Conservation (phyloP, 2,888 invertebrate genomes). For the Sericinus montela region DNA sequence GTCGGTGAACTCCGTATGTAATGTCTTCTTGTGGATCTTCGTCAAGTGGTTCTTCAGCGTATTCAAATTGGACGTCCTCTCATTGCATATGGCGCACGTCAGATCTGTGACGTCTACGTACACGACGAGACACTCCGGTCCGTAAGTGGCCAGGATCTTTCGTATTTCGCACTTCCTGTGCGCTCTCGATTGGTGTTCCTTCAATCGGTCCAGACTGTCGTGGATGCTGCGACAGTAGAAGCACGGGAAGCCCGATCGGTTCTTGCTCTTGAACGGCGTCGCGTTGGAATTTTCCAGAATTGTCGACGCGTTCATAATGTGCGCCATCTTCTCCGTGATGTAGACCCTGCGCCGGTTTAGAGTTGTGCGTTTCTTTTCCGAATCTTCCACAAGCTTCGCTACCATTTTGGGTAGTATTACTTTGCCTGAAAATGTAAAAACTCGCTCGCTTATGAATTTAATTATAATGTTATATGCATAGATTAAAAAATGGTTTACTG, state of each 20-base stretch:
- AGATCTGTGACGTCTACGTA: constrained; percentile 59
- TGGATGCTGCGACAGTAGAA: constrained; percentile 54
- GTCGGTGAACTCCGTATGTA: constrained; percentile 44
- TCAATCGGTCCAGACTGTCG: constrained; percentile 41
- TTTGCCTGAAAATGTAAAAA: constrained; percentile 35
- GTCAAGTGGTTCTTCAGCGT: constrained; percentile 51
- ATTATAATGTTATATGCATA: no score
- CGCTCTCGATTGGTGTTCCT: constrained; percentile 34
- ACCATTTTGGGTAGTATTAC: constrained; percentile 39
- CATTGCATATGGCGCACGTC: constrained; percentile 47
- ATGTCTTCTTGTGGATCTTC: constrained; percentile 47
- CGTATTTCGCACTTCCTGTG: constrained; percentile 40
- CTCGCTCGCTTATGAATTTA: no score
- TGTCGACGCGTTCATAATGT: constrained; percentile 43
- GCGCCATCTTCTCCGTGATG: constrained; percentile 52
- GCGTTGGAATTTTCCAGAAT: constrained; percentile 51
- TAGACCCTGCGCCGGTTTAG: constrained; percentile 23
- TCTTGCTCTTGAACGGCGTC: constrained; percentile 55
- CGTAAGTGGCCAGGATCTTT: constrained; percentile 42
- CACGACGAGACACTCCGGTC: constrained; percentile 49
- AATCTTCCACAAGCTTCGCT: constrained; percentile 22
- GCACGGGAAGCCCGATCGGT: constrained; percentile 53
- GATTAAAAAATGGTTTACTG: no score
- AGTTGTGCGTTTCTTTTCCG: constrained; percentile 7
- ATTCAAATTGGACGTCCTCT: constrained; percentile 34